Evolutionary conservation across 2,113 vertebrate genomes (phyloP).

Genomic region (Panurus biarmicus): DNA sequence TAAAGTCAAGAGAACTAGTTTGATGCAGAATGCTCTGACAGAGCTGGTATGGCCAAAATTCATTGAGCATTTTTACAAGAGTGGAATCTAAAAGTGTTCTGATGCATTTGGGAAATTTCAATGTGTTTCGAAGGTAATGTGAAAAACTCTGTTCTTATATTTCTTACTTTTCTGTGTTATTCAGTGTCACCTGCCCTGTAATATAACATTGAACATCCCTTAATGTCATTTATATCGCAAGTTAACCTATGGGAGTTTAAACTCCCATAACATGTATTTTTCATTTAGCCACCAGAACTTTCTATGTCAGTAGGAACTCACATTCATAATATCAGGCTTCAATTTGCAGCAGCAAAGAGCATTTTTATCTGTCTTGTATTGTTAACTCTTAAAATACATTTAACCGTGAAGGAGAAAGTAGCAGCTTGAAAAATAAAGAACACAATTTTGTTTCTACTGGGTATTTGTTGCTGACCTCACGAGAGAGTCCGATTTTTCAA

Average conservation of each 20-base stretch:
- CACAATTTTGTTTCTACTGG: not conserved
- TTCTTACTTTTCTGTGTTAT: not conserved
- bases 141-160: not conserved
- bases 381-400: constrained; percentile 1
- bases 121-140: not conserved
- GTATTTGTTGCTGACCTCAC: not conserved
- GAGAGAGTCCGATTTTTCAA: not conserved
- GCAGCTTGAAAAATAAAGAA: not conserved
- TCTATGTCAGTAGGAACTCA: not conserved
- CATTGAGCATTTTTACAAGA: not conserved
- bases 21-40: not conserved
- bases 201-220: constrained; percentile 15
- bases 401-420: not conserved
- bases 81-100: not conserved
- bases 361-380: not conserved
- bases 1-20: not conserved
- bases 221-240: constrained; percentile 21
- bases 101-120: not conserved
- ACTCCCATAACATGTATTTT: constrained; percentile 15
- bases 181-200: not conserved
- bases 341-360: not conserved
- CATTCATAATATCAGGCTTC: not conserved
- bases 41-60: not conserved
- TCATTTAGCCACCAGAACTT: constrained; percentile 33
- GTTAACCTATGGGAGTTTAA: constrained; percentile 25